A percentile compares a stretch with the other conserved stretches of the same genome.
These are phyloP conservation scores for Drosophila bocki DNA, from an alignment of 1,140 invertebrate genomes.

Conservation along the genomic window DNA sequence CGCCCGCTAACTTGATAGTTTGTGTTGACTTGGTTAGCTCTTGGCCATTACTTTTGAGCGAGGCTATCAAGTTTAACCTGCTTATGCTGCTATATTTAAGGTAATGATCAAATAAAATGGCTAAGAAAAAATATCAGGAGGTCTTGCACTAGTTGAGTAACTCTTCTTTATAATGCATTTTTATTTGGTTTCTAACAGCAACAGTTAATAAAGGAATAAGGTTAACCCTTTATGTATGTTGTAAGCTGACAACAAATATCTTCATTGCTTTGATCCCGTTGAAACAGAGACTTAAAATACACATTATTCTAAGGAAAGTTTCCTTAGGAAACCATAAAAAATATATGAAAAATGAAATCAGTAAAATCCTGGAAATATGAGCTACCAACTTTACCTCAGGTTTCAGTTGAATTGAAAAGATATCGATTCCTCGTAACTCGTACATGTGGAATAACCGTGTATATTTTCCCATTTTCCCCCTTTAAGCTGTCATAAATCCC, in stretches of 20 bases:
- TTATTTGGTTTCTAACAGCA: neutral
- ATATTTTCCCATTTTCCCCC: neutral
- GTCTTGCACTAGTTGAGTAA: neutral
- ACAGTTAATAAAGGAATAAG: neutral
- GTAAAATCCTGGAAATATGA: neutral
- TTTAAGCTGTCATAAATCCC: constrained; percentile 56
- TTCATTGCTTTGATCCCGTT: neutral
- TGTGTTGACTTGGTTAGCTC: constrained; percentile 44
- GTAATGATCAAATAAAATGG: constrained; percentile 38
- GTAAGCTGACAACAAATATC: neutral
- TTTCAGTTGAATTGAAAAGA: constrained; percentile 1
- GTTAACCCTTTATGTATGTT: neutral
- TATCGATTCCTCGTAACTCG: constrained; percentile 5
- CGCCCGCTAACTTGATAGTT: constrained; percentile 26
- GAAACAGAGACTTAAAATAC: neutral
- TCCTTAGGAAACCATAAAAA: neutral
- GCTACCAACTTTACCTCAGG: neutral
- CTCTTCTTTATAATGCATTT: neutral
- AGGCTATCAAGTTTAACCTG: constrained; percentile 49
- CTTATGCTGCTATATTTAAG: constrained; percentile 40
- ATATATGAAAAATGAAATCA: neutral
- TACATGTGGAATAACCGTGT: neutral
- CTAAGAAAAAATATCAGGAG: neutral
- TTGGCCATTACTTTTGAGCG: constrained; percentile 46
- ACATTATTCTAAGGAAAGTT: neutral